A percentile compares a stretch with the other conserved stretches of the same genome.
phyloP scores from a whole-genome alignment of 2,797 vertebrate species.

The Argentina silus region DNA sequence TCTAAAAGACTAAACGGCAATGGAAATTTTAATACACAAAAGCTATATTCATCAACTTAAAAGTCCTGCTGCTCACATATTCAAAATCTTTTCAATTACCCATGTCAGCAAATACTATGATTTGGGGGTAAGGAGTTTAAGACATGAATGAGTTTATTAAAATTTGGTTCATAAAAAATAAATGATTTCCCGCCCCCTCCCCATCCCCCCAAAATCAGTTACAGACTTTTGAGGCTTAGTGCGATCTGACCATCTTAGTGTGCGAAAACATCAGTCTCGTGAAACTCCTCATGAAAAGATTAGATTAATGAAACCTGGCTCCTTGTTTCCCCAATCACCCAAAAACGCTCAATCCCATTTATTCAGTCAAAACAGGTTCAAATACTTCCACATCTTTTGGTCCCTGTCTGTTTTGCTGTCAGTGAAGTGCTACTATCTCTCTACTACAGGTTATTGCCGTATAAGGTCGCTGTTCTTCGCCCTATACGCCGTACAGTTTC shows the following conservation, averaged over 20 bases:
- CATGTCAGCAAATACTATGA: slow-evolving; percentile 49
- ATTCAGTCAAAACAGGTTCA: slow-evolving; percentile 65
- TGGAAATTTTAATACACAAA: slow-evolving; percentile 69
- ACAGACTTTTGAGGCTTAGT: slow-evolving; percentile 63
- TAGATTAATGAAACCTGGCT: slow-evolving; percentile 36
- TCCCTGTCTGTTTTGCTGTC: slow-evolving; percentile 82
- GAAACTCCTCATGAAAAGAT: slow-evolving; percentile 19
- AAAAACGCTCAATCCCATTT: slow-evolving; percentile 33
- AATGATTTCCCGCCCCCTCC: slow-evolving; percentile 55
- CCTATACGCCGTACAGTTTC: slow-evolving; percentile 43
- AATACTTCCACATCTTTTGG: slow-evolving; percentile 84
- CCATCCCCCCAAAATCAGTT: slow-evolving; percentile 46
- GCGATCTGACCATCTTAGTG: slow-evolving; percentile 64
- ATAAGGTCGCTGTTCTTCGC: slow-evolving; percentile 41
- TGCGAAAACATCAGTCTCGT: slow-evolving; percentile 48
- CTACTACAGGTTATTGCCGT: slow-evolving; percentile 70
- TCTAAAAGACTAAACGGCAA: slow-evolving; percentile 72
- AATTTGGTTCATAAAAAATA: slow-evolving; percentile 83
- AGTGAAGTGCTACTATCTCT: slow-evolving; percentile 82
- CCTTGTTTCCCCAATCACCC: not conserved
- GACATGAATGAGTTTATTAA: slow-evolving; percentile 79
- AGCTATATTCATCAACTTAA: slow-evolving; percentile 59
- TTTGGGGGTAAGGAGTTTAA: slow-evolving; percentile 65
- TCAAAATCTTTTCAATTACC: slow-evolving; percentile 57
- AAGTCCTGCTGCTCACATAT: slow-evolving; percentile 53